phyloP scores from a whole-genome alignment of 2,888 invertebrate species.

The Oxycera nigricornis region DNA sequence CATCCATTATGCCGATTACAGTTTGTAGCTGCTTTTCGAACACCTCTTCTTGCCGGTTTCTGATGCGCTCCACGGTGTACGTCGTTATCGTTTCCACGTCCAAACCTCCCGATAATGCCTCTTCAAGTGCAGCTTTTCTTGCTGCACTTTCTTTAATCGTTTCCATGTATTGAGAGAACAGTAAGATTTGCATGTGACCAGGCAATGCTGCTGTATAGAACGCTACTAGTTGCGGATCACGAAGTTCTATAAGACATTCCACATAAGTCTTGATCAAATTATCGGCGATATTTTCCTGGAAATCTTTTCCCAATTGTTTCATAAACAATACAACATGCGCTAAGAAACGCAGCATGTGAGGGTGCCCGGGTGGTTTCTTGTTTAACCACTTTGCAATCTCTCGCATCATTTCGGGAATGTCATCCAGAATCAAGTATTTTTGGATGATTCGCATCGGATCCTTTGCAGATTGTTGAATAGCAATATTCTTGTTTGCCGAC shows the following conservation, averaged over 20 bases:
- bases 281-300: slow-evolving; percentile 75
- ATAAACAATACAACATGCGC: slow-evolving; percentile 86
- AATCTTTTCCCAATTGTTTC: slow-evolving; percentile 77
- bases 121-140: slow-evolving; percentile 71
- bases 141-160: slow-evolving; percentile 67
- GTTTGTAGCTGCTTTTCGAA: slow-evolving; percentile 55
- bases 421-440: slow-evolving; percentile 83
- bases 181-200: slow-evolving; percentile 66
- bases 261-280: slow-evolving; percentile 79
- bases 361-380: slow-evolving; percentile 49
- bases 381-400: slow-evolving; percentile 73
- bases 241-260: slow-evolving; percentile 73
- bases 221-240: slow-evolving; percentile 81
- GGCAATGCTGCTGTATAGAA: slow-evolving; percentile 85
- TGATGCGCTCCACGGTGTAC: slow-evolving; percentile 81
- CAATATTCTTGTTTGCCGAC: slow-evolving; percentile 67
- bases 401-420: slow-evolving; percentile 75
- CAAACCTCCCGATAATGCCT: slow-evolving; percentile 76
- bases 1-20: slow-evolving; percentile 72
- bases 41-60: slow-evolving; percentile 60
- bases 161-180: slow-evolving; percentile 76
- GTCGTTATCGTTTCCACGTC: slow-evolving; percentile 86
- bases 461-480: slow-evolving; percentile 64
- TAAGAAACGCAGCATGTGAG: slow-evolving; percentile 72
- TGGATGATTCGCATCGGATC: slow-evolving; percentile 80